These are phyloP conservation scores for Caerostris extrusa DNA, from an alignment of 1,140 invertebrate species.

Conservation along the genomic window DNA sequence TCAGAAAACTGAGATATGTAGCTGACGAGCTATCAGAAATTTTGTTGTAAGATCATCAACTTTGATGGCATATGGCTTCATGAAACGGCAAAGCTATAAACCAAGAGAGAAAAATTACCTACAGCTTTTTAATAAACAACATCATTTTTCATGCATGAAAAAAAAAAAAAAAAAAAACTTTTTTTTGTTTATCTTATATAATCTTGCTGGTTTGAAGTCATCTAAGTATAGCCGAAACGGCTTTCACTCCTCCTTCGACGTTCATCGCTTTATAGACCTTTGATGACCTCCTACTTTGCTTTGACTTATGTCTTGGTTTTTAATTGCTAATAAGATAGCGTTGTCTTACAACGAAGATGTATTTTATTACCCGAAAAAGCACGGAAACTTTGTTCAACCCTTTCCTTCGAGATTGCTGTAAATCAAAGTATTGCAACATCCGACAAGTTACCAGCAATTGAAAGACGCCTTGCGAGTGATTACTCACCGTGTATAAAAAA, in stretches of 20 bases:
- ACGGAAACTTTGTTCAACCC: not conserved
- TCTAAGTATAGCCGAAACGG: not conserved
- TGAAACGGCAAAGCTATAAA: too few relatives aligned
- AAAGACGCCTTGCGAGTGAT: not conserved
- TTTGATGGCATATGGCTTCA: too few relatives aligned
- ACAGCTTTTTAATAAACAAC: too few relatives aligned
- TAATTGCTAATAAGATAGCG: not conserved
- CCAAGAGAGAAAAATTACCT: too few relatives aligned
- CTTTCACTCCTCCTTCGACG: not conserved
- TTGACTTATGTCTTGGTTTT: constrained; percentile 11
- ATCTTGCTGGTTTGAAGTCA: not conserved
- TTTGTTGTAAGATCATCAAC: too few relatives aligned
- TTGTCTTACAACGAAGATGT: not conserved
- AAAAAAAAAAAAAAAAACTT: too few relatives aligned
- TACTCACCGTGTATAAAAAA: not conserved
- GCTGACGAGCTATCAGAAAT: too few relatives aligned
- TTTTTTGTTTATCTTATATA: not conserved
- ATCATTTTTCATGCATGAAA: too few relatives aligned
- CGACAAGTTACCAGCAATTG: constrained; percentile 26
- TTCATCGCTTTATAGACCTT: not conserved
- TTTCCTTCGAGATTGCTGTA: not conserved
- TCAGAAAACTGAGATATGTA: too few relatives aligned
- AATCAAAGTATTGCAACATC: constrained; percentile 23
- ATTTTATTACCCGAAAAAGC: not conserved
- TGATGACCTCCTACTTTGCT: not conserved